A percentile compares a stretch with the other conserved stretches of the same genome.
Conservation (phyloP, 2,797 vertebrate genomes). For the Saxicola maurus region DNA sequence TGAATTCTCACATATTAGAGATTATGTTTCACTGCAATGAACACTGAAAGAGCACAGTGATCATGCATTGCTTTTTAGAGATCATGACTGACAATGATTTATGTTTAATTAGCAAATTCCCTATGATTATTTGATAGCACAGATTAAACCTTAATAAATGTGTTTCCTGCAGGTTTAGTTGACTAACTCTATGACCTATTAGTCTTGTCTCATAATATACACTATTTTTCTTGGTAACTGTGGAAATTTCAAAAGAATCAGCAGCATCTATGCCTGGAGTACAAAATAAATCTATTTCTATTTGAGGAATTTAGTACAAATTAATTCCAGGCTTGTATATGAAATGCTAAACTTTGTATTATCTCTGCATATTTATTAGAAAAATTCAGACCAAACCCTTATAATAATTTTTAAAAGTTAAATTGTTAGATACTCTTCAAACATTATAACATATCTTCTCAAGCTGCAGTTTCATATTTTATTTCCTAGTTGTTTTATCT, state of each 20-base stretch:
- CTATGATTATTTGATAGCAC: conserved; percentile 42
- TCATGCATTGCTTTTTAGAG: background rate
- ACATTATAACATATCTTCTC: background rate
- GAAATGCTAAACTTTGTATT: conserved; percentile 20
- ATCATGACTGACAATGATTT: conserved; percentile 50
- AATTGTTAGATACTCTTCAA: conserved; percentile 42
- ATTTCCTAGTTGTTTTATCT: conserved; percentile 32
- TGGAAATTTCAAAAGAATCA: conserved; percentile 57
- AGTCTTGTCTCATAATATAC: conserved; percentile 46
- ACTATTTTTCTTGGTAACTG: conserved; percentile 22
- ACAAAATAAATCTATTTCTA: conserved; percentile 45
- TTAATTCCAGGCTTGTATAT: conserved; percentile 41
- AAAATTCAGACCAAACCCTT: conserved; percentile 9
- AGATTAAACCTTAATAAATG: conserved; percentile 62
- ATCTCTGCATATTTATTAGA: background rate
- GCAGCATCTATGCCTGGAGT: conserved; percentile 15
- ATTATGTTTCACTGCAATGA: background rate
- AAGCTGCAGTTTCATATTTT: conserved; percentile 7
- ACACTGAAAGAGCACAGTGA: background rate
- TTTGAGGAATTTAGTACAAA: conserved; percentile 8
- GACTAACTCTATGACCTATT: conserved; percentile 51
- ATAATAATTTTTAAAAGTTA: conserved; percentile 32
- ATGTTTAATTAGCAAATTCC: conserved; percentile 54
- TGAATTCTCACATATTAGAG: background rate
- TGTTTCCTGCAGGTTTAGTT: conserved; percentile 55